Evolutionary conservation across 37 sponge, comb jelly and placozoan genomes (phyloP).

Genomic region (Halichondria panicea): DNA sequence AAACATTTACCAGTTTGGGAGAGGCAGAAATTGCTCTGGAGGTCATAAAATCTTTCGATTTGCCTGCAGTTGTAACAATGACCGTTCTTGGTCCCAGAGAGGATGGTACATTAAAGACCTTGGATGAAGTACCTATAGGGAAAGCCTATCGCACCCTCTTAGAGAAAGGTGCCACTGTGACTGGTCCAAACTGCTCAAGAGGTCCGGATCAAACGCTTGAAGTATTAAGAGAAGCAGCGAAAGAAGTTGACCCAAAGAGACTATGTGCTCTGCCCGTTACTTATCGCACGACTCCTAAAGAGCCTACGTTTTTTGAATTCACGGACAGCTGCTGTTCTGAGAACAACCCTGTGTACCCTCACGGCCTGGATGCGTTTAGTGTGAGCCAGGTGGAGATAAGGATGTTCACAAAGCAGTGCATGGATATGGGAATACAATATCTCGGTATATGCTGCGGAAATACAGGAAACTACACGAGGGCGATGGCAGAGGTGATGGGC

Average conservation of each 20-base stretch:
- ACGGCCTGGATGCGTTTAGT: conserved; percentile 38
- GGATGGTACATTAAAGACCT: not conserved
- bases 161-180: conserved; percentile 38
- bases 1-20: conserved; percentile 25
- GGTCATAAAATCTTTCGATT: conserved; percentile 44
- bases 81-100: not conserved
- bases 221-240: conserved; percentile 27
- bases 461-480: conserved; percentile 32
- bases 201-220: conserved; percentile 45
- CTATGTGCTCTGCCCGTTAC: conserved; percentile 44
- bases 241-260: conserved; percentile 23
- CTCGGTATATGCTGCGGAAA: conserved; percentile 66
- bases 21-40: conserved; percentile 62
- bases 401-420: conserved; percentile 34
- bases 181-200: conserved; percentile 41
- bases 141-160: conserved; percentile 25
- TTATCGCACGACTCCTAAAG: conserved; percentile 55
- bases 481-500: conserved; percentile 54
- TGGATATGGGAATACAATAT: conserved; percentile 44
- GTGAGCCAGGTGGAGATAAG: conserved; percentile 27
- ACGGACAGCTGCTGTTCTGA: conserved; percentile 29
- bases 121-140: conserved; percentile 17
- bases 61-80: conserved; percentile 39
- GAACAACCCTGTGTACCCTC: conserved; percentile 45
- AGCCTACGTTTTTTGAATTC: conserved; percentile 11